Percentiles rank a stretch among this genome's conserved stretches.
Evolutionary conservation across 2,888 invertebrate genomes (phyloP).

Genomic region (Cacoxenus indagator): DNA sequence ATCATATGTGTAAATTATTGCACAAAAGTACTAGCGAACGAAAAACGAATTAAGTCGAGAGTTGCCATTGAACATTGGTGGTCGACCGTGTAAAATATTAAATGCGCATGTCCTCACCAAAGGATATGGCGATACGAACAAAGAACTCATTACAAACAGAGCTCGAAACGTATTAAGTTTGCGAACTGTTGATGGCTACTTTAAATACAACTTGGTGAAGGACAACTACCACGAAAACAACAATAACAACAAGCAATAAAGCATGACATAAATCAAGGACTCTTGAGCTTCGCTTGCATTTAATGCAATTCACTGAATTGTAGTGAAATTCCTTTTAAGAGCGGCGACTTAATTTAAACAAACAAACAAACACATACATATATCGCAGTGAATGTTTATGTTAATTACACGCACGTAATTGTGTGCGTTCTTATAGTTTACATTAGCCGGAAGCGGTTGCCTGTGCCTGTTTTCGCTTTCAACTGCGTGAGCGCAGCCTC

Average conservation of each 20-base stretch:
- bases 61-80: not conserved
- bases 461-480: slow-evolving; percentile 42
- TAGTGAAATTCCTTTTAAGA: too few relatives aligned
- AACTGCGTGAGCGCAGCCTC: slow-evolving; percentile 20
- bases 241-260: too few relatives aligned
- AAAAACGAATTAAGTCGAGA: not conserved
- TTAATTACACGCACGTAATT: not conserved
- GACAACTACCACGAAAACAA: not conserved
- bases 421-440: slow-evolving; percentile 19
- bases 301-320: too few relatives aligned
- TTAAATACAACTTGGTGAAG: slow-evolving; percentile 21
- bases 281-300: too few relatives aligned
- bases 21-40: not conserved
- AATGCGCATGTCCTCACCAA: slow-evolving; percentile 31
- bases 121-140: slow-evolving; percentile 28
- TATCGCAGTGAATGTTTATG: too few relatives aligned
- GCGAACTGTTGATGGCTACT: slow-evolving; percentile 31
- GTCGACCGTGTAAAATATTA: slow-evolving; percentile 32
- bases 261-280: too few relatives aligned
- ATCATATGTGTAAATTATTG: slow-evolving; percentile 28
- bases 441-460: slow-evolving; percentile 44
- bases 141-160: slow-evolving; percentile 38
- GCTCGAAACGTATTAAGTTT: slow-evolving; percentile 31
- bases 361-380: too few relatives aligned
- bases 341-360: not conserved